Base-by-base conservation (phyloP, 2,113 vertebrate species). In the Pionites leucogaster region DNA sequence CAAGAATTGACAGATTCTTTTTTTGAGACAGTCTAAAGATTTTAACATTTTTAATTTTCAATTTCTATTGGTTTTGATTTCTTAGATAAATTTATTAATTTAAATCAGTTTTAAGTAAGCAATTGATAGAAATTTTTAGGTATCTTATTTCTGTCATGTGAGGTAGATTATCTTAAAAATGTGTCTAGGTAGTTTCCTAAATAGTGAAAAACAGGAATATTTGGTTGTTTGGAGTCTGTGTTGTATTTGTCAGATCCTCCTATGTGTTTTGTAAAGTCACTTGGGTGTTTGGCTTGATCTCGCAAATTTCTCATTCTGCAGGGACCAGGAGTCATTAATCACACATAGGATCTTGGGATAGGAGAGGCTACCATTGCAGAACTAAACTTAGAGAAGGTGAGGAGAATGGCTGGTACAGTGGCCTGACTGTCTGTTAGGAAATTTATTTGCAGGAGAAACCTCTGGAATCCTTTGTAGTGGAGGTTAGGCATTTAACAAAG, bases 401-500 rank as follows among this genome's bases (percentile, higher is more conserved):
- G 78, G 84, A 93, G 42, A 86, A 83, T 89, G 88, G 50, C 85
- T 93, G 60, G 9, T 93, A 42, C 49, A 88, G 42, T 83, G 93
- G 70, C 55, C 60, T 92, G 90, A 64, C 55, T 92, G 90, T 39
- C 64, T 86, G 60, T 90, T 97, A 91, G 87, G 85, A 95, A 95
- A 65, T 60, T 41, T 91, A 33, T 94, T 89, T 80, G 67, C 63
- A 95, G 46, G n/a, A 95, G 63, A 76, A 67, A 20, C 87, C 37
- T 93, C 93, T 86, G 92, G 55, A 63, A 86, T 91, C 76, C 67
- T 70, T 68, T 46, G 91, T 89, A 86, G 78, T 77, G 79, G 74
- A 78, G 85, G 55, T 20, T 41, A 90, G 83, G 59, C 85, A 37
- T 62, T 71, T 3, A 16, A 47, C 35, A 53, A 55, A 41, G 59